Conservation (phyloP, 2,113 vertebrate species). For the Hylia prasina region DNA sequence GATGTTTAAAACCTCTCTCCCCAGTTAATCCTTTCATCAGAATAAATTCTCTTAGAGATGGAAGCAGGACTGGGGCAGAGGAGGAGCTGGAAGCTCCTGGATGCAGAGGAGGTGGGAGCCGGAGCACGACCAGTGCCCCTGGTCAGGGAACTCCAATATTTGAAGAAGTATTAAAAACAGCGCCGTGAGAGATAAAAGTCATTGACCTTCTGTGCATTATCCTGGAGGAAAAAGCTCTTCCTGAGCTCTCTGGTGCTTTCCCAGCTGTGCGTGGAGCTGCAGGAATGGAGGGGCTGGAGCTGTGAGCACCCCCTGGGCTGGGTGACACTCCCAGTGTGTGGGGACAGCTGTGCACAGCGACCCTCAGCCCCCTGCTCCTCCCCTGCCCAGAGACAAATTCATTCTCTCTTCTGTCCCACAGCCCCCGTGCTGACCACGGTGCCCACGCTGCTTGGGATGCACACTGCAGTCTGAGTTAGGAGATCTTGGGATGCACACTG, state of each 20-base stretch:
- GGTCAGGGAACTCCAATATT: neutral
- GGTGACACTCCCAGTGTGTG: accelerated
- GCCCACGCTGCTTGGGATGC: accelerated
- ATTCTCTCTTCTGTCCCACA: accelerated
- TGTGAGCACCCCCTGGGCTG: neutral
- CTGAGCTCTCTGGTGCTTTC: neutral
- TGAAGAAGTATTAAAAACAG: neutral
- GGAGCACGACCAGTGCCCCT: neutral
- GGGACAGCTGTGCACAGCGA: neutral
- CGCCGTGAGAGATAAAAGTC: neutral
- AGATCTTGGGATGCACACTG: neutral
- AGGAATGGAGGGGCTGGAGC: neutral
- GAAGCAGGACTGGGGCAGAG: neutral
- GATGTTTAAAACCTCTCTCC: neutral
- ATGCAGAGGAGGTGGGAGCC: neutral
- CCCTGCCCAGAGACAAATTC: neutral
- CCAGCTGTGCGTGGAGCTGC: neutral
- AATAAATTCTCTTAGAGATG: neutral
- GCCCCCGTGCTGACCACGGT: neutral
- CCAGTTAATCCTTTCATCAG: neutral
- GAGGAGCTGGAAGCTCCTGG: neutral
- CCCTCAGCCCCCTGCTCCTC: neutral
- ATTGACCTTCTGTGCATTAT: neutral
- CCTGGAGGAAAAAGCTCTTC: neutral
- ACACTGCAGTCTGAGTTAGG: neutral